These are phyloP conservation scores for Hyposoter dolosus DNA, from an alignment of 2,888 invertebrate genomes.

Conservation along the genomic window DNA sequence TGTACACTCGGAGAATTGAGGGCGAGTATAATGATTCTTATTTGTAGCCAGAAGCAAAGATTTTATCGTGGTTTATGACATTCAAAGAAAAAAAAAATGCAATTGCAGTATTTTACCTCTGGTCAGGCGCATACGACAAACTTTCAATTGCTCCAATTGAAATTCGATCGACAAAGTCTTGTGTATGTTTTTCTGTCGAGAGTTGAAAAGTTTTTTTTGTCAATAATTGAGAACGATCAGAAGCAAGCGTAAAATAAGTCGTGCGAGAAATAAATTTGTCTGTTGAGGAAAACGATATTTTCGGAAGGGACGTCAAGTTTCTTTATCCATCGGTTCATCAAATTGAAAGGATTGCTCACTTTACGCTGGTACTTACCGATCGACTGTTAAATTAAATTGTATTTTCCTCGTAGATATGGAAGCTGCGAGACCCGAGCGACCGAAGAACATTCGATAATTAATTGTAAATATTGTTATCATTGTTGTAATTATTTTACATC, in stretches of 20 bases:
- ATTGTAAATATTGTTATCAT: conserved; percentile 69
- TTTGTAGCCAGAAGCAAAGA: conserved; percentile 29
- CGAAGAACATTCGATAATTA: conserved; percentile 69
- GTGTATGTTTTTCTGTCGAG: not conserved
- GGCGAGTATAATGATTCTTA: conserved; percentile 39
- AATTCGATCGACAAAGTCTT: conserved; percentile 31
- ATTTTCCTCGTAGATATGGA: conserved; percentile 68
- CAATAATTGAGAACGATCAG: conserved; percentile 34
- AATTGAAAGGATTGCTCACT: conserved; percentile 10
- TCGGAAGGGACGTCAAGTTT: conserved; percentile 19
- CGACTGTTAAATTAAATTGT: conserved; percentile 76
- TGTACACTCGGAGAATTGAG: conserved; percentile 23
- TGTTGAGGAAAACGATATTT: conserved; percentile 13
- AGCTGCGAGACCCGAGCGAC: conserved; percentile 45
- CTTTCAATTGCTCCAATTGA: conserved; percentile 59
- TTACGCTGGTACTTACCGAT: conserved; percentile 53
- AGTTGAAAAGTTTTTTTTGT: conserved; percentile 14
- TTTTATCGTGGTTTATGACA: conserved; percentile 11
- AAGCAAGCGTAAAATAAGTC: not conserved
- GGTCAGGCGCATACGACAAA: conserved; percentile 43
- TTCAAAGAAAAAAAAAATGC: conserved; percentile 2
- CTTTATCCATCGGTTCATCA: not conserved
- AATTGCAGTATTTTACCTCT: conserved; percentile 18
- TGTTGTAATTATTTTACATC: conserved; percentile 41
- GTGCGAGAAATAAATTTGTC: not conserved